These are phyloP conservation scores for Rhyacophila evoluta DNA, from an alignment of 2,888 invertebrate species.

Conservation along the genomic window DNA sequence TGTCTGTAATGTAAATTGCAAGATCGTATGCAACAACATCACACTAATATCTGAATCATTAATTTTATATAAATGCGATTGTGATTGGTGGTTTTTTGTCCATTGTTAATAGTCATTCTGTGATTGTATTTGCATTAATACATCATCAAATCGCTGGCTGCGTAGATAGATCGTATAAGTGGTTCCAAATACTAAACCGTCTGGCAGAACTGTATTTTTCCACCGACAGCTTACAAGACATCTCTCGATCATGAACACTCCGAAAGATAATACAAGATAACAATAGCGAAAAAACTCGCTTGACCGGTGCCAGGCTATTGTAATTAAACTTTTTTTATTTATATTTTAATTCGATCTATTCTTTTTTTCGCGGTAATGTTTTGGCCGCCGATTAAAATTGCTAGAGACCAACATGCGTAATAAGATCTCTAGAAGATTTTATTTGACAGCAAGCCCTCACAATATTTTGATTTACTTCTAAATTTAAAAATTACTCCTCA, in stretches of 20 bases:
- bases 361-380: background rate
- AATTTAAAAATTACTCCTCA: no score
- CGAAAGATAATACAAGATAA: background rate
- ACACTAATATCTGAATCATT: no score
- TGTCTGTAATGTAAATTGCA: no score
- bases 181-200: background rate
- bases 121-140: background rate
- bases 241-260: background rate
- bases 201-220: background rate
- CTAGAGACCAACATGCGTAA: background rate
- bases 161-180: background rate
- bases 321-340: slow-evolving; percentile 1
- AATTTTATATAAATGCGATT: no score
- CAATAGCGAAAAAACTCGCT: background rate
- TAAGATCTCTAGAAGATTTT: background rate
- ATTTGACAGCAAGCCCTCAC: no score
- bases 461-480: no score
- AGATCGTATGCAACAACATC: no score
- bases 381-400: background rate
- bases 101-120: background rate
- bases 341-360: background rate
- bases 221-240: background rate
- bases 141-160: background rate
- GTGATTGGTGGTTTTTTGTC: no score
- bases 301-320: background rate